Conservation (phyloP, 2,113 vertebrate genomes). For the Anguilla japonica region DNA sequence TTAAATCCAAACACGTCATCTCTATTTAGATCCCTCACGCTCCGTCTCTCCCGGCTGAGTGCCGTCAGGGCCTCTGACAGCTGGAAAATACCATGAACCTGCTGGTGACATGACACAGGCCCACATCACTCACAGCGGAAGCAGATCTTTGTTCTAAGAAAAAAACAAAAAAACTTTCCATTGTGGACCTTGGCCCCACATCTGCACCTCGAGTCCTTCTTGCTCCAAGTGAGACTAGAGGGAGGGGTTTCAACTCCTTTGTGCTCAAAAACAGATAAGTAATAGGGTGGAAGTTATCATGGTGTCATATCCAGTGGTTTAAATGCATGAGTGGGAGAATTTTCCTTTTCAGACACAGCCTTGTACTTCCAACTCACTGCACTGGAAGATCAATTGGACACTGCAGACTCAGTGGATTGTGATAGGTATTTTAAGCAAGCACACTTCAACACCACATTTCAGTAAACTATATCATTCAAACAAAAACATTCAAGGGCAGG, state of each 20-base stretch:
- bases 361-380: not conserved
- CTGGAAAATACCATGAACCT: constrained; percentile 15
- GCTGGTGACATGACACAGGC: constrained; percentile 4
- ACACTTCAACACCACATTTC: not conserved
- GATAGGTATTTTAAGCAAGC: not conserved
- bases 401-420: not conserved
- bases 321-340: not conserved
- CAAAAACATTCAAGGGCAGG: not conserved
- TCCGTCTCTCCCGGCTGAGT: not conserved
- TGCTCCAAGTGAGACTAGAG: not conserved
- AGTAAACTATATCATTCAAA: not conserved
- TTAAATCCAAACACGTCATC: constrained; percentile 24
- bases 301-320: not conserved
- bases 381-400: not conserved
- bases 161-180: not conserved
- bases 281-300: not conserved
- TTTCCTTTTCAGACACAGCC: not conserved
- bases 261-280: no score
- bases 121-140: not conserved
- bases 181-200: not conserved
- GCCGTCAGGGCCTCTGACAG: constrained; percentile 4
- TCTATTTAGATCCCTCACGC: constrained; percentile 27
- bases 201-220: not conserved
- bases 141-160: not conserved
- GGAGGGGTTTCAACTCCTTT: not conserved